Percentiles rank a stretch among this genome's conserved stretches.
Evolutionary conservation across 2,797 vertebrate genomes (phyloP).

Genomic region (Sarcoramphus papa): DNA sequence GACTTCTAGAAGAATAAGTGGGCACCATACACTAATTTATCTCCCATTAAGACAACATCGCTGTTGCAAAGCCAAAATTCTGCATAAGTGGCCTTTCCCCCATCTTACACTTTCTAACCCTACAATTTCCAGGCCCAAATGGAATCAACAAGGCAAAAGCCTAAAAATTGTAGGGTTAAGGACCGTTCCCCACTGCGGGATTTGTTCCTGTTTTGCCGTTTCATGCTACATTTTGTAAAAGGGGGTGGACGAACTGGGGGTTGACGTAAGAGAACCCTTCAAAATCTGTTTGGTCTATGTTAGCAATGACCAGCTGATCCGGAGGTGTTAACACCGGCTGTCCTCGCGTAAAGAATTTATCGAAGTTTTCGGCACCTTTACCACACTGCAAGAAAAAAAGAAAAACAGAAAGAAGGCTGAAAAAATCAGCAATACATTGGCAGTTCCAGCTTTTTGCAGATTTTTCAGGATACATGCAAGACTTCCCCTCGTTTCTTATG

Average conservation of each 20-base stretch:
- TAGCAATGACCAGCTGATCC: slow-evolving; percentile 95
- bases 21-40: neutral
- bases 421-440: neutral
- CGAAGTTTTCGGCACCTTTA: slow-evolving; percentile 97
- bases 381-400: slow-evolving; percentile 81
- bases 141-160: slow-evolving; percentile 57
- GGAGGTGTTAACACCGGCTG: slow-evolving; percentile 95
- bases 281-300: slow-evolving; percentile 97
- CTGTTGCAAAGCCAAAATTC: slow-evolving; percentile 51
- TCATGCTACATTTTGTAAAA: slow-evolving; percentile 87
- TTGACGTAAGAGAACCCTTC: slow-evolving; percentile 96
- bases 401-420: neutral
- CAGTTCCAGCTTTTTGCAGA: neutral
- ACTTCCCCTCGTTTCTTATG: neutral
- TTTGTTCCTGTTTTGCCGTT: slow-evolving; percentile 25
- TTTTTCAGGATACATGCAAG: neutral
- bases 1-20: slow-evolving; percentile 34
- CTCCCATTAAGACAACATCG: slow-evolving; percentile 17
- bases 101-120: slow-evolving; percentile 38
- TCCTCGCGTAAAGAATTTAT: slow-evolving; percentile 97
- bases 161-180: slow-evolving; percentile 68
- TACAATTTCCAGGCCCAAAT: slow-evolving; percentile 66
- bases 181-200: neutral
- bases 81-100: slow-evolving; percentile 17
- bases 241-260: slow-evolving; percentile 87